A percentile compares a stretch with the other conserved stretches of the same genome.
Evolutionary conservation across 1,140 invertebrate genomes (phyloP).

Genomic region (Chrysomallon squamiferum): DNA sequence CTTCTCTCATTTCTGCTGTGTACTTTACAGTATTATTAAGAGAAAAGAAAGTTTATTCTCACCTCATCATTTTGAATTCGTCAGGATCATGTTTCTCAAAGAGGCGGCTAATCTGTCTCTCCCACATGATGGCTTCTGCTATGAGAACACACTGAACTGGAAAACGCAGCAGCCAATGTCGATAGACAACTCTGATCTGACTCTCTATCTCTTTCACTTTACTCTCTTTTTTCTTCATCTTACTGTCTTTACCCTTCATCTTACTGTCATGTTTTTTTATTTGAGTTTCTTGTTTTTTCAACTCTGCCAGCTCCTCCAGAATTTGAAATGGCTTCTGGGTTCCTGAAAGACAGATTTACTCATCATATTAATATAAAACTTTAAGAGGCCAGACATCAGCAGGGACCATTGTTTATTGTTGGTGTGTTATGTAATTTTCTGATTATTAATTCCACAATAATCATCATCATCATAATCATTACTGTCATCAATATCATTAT

Average conservation of each 20-base stretch:
- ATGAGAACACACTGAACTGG: conserved; percentile 55
- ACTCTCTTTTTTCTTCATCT: conserved; percentile 10
- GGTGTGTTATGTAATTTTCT: too few species aligned
- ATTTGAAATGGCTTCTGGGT: conserved; percentile 47
- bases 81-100: conserved; percentile 46
- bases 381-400: too few species aligned
- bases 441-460: too few species aligned
- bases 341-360: too few species aligned
- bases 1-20: too few species aligned
- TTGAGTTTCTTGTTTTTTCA: conserved; percentile 15
- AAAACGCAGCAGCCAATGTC: conserved; percentile 58
- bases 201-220: conserved; percentile 28
- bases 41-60: neutral
- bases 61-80: conserved; percentile 44
- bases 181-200: conserved; percentile 42
- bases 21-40: too few species aligned
- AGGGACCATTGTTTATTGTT: too few species aligned
- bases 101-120: conserved; percentile 32
- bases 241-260: too few species aligned
- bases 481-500: too few species aligned
- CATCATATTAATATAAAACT: too few species aligned
- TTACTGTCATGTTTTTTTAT: conserved; percentile 31
- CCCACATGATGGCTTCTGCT: conserved; percentile 58
- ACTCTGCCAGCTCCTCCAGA: conserved; percentile 47
- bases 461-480: too few species aligned